These are phyloP conservation scores for Andrena bucephala DNA, from an alignment of 2,888 invertebrate species.

Conservation along the genomic window DNA sequence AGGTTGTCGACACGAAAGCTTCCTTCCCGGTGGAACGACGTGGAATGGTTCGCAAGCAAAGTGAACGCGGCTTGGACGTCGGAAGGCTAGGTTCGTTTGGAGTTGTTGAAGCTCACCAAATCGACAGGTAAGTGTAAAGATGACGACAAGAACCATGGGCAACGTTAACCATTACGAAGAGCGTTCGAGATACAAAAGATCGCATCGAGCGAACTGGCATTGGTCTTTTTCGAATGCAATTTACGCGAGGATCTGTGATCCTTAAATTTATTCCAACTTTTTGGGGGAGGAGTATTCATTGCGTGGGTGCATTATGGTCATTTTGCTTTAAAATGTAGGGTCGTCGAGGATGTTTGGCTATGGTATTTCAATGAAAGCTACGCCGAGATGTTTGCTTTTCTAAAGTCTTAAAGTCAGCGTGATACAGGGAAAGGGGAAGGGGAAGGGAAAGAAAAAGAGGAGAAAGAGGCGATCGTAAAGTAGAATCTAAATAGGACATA, in stretches of 20 bases:
- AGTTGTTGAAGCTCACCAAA: background rate
- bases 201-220: slow-evolving; percentile 1
- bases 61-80: background rate
- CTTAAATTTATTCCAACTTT: background rate
- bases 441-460: background rate
- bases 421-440: background rate
- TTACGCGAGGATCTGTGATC: background rate
- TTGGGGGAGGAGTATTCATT: background rate
- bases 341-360: background rate
- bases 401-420: background rate
- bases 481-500: no score
- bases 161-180: background rate
- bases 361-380: background rate
- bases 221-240: background rate
- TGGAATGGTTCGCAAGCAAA: background rate
- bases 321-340: background rate
- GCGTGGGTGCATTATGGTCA: background rate
- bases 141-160: background rate
- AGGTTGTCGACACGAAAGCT: background rate
- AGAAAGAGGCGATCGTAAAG: background rate
- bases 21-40: background rate
- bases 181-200: background rate
- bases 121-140: background rate
- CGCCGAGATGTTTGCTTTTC: background rate
- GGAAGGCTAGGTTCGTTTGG: background rate